Base-by-base conservation (phyloP, 2,888 invertebrate species). In the Oxycera nigricornis region DNA sequence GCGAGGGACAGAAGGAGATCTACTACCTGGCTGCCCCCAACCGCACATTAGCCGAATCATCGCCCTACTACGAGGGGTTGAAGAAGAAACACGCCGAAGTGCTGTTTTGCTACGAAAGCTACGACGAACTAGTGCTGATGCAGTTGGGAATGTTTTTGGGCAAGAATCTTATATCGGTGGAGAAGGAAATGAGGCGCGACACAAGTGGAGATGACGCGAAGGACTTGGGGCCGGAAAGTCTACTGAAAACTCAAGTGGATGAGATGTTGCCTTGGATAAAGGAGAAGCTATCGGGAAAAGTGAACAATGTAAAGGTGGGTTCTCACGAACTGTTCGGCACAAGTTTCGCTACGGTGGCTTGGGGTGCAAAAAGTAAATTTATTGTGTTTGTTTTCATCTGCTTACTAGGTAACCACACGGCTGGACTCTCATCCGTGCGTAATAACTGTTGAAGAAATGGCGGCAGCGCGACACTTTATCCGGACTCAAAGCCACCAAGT, bases 401-500 rank as follows among this genome's bases (percentile, higher is more conserved):
- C 14, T 50, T 7, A 46, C 11, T 7, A 78, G 76, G 74, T 92
- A 1, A 98, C 97, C 0, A 90, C 90, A 39, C 90, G 94, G 73
- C 87, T 98, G 52, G 95, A 95, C 79, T 89, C 90, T 1, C 96
- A 98, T 86, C 98, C 98, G 0, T 98, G 97, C 83, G 94, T 97
- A 0, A 90, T 98, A 1, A 96, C 96, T 0, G 96, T 98, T 0
- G 94, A 94, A 79, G 97, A 98, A 86, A 97, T 98, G 96, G 97
- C 95, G 0, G 94, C 96, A 1, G 97, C 98, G 0, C 88, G 98
- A 59, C 97, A 98, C 85, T 97, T 98, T 81, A 91, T 98, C 73
- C 90, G 94, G 73, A 96, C 96, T 0, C 95, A 96, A 81, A 92
- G 95, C 72, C 91, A 92, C 79, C 90, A 90, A 80, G 84, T 95